These are phyloP conservation scores for Nomada ruficornis DNA, from an alignment of 2,888 invertebrate genomes.

Conservation along the genomic window DNA sequence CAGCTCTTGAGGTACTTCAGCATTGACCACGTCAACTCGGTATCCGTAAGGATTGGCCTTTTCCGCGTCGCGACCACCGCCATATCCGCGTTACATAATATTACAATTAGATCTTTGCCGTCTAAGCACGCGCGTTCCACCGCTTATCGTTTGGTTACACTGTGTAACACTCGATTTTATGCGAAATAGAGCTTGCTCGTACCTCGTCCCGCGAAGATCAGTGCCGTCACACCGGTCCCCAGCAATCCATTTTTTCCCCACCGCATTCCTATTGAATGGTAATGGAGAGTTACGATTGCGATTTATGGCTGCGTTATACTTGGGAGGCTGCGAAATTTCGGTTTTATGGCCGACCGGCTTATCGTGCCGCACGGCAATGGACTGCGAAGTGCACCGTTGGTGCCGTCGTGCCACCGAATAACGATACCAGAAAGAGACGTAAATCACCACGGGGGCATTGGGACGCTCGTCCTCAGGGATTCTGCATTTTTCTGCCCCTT, in stretches of 20 bases:
- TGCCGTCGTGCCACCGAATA: slow-evolving; percentile 66
- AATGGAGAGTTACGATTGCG: slow-evolving; percentile 73
- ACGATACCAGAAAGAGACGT: slow-evolving; percentile 76
- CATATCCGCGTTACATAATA: slow-evolving; percentile 47
- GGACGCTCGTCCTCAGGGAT: slow-evolving; percentile 38
- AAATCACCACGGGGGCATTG: slow-evolving; percentile 70
- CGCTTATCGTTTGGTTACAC: not conserved
- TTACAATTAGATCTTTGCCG: slow-evolving; percentile 37
- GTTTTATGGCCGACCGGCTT: slow-evolving; percentile 72
- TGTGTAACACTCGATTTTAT: slow-evolving; percentile 38
- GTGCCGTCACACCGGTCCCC: slow-evolving; percentile 32
- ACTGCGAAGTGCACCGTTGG: slow-evolving; percentile 64
- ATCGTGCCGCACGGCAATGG: slow-evolving; percentile 71
- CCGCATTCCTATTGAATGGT: slow-evolving; percentile 67
- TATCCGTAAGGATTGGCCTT: slow-evolving; percentile 26
- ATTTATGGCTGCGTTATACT: slow-evolving; percentile 71
- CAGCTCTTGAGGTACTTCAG: slow-evolving; percentile 5
- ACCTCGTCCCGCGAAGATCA: slow-evolving; percentile 45
- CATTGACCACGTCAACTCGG: slow-evolving; percentile 1
- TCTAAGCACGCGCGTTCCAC: slow-evolving; percentile 21
- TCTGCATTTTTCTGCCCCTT: not conserved
- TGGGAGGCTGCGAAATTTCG: slow-evolving; percentile 72
- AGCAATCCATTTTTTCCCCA: slow-evolving; percentile 54
- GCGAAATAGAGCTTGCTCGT: slow-evolving; percentile 48
- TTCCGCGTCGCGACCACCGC: slow-evolving; percentile 16